Evolutionary conservation across 2,888 invertebrate species (phyloP).

Genomic region (Volucella zonaria): DNA sequence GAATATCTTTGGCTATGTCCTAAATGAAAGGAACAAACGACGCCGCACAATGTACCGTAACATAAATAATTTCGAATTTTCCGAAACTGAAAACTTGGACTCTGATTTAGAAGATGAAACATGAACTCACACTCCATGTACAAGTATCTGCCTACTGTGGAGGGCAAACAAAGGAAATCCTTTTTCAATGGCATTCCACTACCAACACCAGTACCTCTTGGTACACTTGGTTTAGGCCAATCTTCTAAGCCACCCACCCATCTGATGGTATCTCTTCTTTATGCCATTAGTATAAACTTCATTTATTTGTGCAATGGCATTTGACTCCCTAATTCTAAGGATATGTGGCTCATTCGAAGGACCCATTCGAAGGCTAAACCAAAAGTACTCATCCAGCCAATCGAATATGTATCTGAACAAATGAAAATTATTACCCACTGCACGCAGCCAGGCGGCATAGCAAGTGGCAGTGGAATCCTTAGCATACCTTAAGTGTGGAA

Average conservation of each 20-base stretch:
- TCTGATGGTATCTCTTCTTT: slow-evolving; percentile 65
- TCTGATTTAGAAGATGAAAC: slow-evolving; percentile 53
- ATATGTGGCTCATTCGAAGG: slow-evolving; percentile 1
- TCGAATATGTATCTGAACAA: slow-evolving; percentile 72
- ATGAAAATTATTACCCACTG: slow-evolving; percentile 67
- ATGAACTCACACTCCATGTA: slow-evolving; percentile 32
- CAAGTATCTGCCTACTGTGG: neutral
- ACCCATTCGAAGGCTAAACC: slow-evolving; percentile 52
- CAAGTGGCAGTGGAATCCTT: slow-evolving; percentile 20
- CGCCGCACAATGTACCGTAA: slow-evolving; percentile 30
- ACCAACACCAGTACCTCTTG: neutral
- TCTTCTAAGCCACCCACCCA: slow-evolving; percentile 15
- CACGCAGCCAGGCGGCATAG: slow-evolving; percentile 16
- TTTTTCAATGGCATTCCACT: slow-evolving; percentile 65
- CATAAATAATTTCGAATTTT: slow-evolving; percentile 65
- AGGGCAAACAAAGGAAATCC: slow-evolving; percentile 69
- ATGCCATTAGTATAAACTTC: slow-evolving; percentile 71
- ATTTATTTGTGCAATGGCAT: slow-evolving; percentile 71
- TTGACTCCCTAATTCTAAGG: slow-evolving; percentile 48
- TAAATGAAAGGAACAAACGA: slow-evolving; percentile 30
- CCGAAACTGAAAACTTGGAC: slow-evolving; percentile 38
- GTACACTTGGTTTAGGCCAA: slow-evolving; percentile 19
- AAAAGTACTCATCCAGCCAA: slow-evolving; percentile 57
- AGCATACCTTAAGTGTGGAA: slow-evolving; percentile 26
- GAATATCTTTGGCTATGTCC: neutral